A percentile compares a stretch with the other conserved stretches of the same genome.
Conservation (phyloP, 2,113 vertebrate genomes). For the Egretta garzetta region DNA sequence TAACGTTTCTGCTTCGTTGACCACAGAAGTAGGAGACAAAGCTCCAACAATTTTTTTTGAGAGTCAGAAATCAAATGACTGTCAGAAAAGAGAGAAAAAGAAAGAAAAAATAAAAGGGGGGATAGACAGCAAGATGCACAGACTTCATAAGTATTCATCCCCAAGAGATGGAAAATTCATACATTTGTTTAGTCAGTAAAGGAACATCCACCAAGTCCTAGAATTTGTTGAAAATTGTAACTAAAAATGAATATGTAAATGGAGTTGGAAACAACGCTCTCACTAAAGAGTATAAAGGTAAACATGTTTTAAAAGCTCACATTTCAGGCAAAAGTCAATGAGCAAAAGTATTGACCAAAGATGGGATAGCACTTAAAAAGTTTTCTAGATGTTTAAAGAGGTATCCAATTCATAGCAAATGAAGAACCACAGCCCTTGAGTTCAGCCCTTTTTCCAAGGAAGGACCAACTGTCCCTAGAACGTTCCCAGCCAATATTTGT, state of each 20-base stretch:
- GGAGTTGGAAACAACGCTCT: neutral
- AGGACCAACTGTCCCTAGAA: neutral
- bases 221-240: neutral
- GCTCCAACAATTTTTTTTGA: neutral
- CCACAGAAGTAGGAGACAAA: neutral
- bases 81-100: neutral
- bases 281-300: neutral
- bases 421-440: neutral
- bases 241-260: neutral
- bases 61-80: neutral
- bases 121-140: neutral
- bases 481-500: neutral
- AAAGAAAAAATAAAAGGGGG: neutral
- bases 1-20: neutral
- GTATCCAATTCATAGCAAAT: neutral
- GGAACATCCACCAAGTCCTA: neutral
- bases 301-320: neutral
- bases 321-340: neutral
- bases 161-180: neutral
- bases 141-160: neutral
- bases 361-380: neutral
- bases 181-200: neutral
- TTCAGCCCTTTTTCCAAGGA: neutral
- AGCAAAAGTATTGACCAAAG: neutral
- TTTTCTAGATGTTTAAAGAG: neutral